Evolutionary conservation across 1,140 invertebrate genomes (phyloP).

Genomic region (Bradynema listronoti): DNA sequence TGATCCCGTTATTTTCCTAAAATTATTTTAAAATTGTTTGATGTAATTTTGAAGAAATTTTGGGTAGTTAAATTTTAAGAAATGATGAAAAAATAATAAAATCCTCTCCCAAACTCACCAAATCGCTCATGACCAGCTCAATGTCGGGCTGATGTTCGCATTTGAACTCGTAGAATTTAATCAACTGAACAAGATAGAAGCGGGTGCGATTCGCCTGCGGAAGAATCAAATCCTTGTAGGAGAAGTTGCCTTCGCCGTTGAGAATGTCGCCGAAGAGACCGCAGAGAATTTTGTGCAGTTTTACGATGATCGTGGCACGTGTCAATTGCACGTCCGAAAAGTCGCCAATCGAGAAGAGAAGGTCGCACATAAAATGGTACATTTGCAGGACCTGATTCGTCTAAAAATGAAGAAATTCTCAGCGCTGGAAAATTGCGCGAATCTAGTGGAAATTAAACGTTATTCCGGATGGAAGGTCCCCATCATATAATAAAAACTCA

Average conservation of each 20-base stretch:
- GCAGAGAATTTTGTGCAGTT: not conserved
- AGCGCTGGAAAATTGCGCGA: not conserved
- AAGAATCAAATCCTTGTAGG: slow-evolving; percentile 19
- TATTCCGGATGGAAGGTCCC: not conserved
- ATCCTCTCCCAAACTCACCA: too few relatives aligned
- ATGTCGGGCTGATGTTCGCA: slow-evolving; percentile 15
- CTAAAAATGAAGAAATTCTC: slow-evolving; percentile 2
- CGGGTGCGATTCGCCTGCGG: slow-evolving; percentile 12
- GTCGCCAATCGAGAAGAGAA: slow-evolving; percentile 7
- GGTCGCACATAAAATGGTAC: slow-evolving; percentile 20
- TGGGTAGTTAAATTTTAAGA: too few relatives aligned
- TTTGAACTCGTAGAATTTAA: slow-evolving; percentile 19
- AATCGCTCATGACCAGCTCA: slow-evolving; percentile 5
- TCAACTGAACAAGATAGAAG: slow-evolving; percentile 9
- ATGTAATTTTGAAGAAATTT: too few relatives aligned
- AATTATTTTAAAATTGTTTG: too few relatives aligned
- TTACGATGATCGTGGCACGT: not conserved
- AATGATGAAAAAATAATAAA: too few relatives aligned
- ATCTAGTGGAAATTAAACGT: not conserved
- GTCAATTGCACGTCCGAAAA: not conserved
- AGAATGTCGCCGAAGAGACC: slow-evolving; percentile 20
- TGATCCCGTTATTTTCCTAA: too few relatives aligned
- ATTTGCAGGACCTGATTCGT: slow-evolving; percentile 18
- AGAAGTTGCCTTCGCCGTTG: slow-evolving; percentile 15
- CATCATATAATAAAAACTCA: slow-evolving; percentile 8